A percentile compares a stretch with the other conserved stretches of the same genome.
These are phyloP conservation scores for Scortum barcoo DNA, from an alignment of 2,113 vertebrate genomes.

Conservation along the genomic window DNA sequence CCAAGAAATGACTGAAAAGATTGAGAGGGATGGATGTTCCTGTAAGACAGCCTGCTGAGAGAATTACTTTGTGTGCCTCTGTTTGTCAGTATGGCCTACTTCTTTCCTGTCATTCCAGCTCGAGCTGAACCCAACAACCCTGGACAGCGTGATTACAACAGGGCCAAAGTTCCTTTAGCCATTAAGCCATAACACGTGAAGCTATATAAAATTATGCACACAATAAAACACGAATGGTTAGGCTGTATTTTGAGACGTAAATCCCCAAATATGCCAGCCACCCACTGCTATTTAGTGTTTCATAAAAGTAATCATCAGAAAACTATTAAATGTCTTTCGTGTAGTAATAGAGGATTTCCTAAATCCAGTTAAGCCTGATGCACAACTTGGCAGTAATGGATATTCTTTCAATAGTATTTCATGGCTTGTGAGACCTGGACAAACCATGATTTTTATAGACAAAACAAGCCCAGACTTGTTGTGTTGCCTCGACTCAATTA, in stretches of 20 bases:
- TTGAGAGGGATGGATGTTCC: conserved; percentile 14
- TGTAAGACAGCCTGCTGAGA: conserved; percentile 11
- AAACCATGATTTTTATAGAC: conserved; percentile 47
- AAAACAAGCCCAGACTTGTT: conserved; percentile 73
- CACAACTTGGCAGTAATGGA: conserved; percentile 17
- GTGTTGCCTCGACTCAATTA: conserved; percentile 43
- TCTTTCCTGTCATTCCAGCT: conserved; percentile 5
- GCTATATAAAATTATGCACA: neutral
- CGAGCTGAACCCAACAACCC: conserved; percentile 10
- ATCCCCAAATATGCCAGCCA: neutral
- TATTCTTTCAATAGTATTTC: conserved; percentile 26
- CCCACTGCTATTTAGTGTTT: conserved; percentile 26
- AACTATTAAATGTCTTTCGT: conserved; percentile 18
- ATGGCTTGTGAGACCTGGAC: conserved; percentile 43
- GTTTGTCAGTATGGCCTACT: conserved; percentile 29
- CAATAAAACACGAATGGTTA: neutral
- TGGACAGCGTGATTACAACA: neutral
- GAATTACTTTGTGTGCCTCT: conserved; percentile 17
- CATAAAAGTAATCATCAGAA: conserved; percentile 19
- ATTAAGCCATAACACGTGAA: neutral
- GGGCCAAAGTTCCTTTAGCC: conserved; percentile 33
- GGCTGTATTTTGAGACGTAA: neutral
- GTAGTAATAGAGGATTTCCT: conserved; percentile 26
- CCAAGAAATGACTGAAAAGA: conserved; percentile 23
- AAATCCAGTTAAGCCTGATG: conserved; percentile 24